Evolutionary conservation across 2,888 invertebrate species (phyloP).

Genomic region (Taphrorychus bicolor): DNA sequence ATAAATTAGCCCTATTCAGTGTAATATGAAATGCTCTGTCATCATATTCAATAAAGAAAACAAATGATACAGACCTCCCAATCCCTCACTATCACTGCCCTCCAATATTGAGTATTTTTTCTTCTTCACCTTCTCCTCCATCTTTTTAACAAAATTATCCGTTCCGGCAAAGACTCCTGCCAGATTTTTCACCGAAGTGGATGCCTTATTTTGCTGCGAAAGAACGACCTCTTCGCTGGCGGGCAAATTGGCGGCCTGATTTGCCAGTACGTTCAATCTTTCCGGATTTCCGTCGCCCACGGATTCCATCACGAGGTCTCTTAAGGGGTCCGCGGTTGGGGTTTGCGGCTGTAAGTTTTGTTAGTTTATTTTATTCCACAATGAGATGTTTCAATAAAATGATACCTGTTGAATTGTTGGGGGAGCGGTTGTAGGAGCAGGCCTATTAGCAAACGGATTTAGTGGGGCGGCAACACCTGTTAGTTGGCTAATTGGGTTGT

Average conservation of each 20-base stretch:
- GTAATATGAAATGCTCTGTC: background rate
- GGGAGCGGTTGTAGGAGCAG: background rate
- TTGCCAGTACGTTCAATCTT: slow-evolving; percentile 66
- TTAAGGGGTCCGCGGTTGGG: slow-evolving; percentile 42
- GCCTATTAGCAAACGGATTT: no score
- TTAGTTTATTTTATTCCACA: no score
- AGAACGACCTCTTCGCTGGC: slow-evolving; percentile 60
- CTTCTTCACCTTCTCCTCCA: slow-evolving; percentile 56
- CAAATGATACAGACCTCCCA: slow-evolving; percentile 59
- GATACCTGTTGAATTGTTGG: background rate
- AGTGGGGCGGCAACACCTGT: no score
- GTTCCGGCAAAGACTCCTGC: slow-evolving; percentile 59
- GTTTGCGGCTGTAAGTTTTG: background rate
- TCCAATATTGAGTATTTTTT: slow-evolving; percentile 59
- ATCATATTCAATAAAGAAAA: background rate
- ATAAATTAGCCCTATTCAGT: background rate
- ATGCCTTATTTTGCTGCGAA: slow-evolving; percentile 31
- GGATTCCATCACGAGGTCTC: slow-evolving; percentile 68
- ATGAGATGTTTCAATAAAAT: no score
- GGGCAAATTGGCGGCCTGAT: slow-evolving; percentile 67
- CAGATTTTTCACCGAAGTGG: slow-evolving; percentile 53
- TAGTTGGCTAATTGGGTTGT: background rate
- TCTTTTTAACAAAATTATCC: slow-evolving; percentile 56
- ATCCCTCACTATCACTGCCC: slow-evolving; percentile 71
- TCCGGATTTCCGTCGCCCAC: slow-evolving; percentile 59